Evolutionary conservation across 2,888 invertebrate genomes (phyloP), one percentile per base, ranked within the genome.

Genomic region (Scaptomyza tumidula): DNA sequence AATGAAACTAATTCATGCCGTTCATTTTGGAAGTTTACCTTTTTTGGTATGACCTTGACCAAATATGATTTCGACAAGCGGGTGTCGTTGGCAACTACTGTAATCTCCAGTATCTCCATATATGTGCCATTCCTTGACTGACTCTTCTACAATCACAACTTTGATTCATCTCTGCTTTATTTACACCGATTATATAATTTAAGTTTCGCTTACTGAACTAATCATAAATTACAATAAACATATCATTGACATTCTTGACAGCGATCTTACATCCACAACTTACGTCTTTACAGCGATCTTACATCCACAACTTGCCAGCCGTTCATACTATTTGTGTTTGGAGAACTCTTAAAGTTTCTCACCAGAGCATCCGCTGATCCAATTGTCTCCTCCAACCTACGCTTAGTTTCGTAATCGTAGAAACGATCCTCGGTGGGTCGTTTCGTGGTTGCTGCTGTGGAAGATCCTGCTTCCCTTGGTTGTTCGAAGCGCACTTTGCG

Each of bases 381-480:
- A 10, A 76, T 67, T n/a, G 62, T 65, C 5, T 86, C 69, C 55
- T 80, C 73, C 41, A 87, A 54, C 4, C 86, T 48, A 1, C 50
- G 74, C n/a, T 90, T 86, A 16, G 89, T 89, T 10, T 92, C 92
- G 65, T 83, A 92, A 24, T 92, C 90, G 60, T 92, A 92, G 68
- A 92, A 92, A 7, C 81, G 83, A 86, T 92, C 92, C 29, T 72
- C 59, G 2, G 35, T 58, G 6, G 64, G 68, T 14, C 53, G 54
- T 14, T 80, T 75, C 0, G 57, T 54, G 27, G 9, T 31, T 0
- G 75, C 29, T 3, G 65, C 33, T 0, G 77, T 52, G 3, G 79
- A 33, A 4, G 80, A 49, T 0, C 63, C 45, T 9, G 37, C 52
- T 16, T 87, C 88, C n/a, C 89, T 66, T 0, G 90, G 86, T 50